These are phyloP conservation scores for Pomatorhinus ruficollis DNA, from an alignment of 2,113 vertebrate species.

Conservation along the genomic window DNA sequence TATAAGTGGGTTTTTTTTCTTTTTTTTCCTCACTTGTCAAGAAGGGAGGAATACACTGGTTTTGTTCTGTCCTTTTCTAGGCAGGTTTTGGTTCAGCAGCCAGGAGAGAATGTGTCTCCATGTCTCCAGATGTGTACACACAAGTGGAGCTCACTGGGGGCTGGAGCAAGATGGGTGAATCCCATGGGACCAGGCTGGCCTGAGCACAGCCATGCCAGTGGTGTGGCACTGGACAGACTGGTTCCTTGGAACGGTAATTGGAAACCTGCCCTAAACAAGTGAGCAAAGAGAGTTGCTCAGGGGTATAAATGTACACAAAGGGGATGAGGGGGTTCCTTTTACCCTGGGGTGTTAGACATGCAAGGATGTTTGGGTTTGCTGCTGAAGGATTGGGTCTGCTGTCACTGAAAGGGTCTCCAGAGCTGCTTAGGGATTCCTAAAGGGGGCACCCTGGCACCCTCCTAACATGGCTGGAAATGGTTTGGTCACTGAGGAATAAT, in stretches of 20 bases:
- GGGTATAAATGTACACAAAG: not conserved
- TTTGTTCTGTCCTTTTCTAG: not conserved
- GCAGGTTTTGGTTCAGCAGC: not conserved
- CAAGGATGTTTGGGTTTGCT: not conserved
- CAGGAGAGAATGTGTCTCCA: not conserved
- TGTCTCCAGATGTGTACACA: not conserved
- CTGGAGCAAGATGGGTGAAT: not conserved
- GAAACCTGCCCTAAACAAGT: not conserved
- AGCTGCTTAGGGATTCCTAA: not conserved
- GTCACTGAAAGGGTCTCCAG: not conserved
- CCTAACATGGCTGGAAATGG: not conserved
- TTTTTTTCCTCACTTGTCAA: accelerated
- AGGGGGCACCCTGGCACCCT: not conserved
- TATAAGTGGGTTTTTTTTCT: accelerated
- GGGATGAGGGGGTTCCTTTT: not conserved
- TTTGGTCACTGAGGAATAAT: not conserved
- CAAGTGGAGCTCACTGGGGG: accelerated
- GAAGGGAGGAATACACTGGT: not conserved
- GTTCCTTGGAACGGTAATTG: not conserved
- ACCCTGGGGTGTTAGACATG: not conserved
- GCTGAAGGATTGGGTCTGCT: not conserved
- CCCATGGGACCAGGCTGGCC: accelerated
- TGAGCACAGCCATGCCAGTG: accelerated
- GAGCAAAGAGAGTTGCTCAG: not conserved
- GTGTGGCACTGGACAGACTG: not conserved